These are phyloP conservation scores for Aix galericulata DNA, from an alignment of 2,113 vertebrate genomes.

Conservation along the genomic window DNA sequence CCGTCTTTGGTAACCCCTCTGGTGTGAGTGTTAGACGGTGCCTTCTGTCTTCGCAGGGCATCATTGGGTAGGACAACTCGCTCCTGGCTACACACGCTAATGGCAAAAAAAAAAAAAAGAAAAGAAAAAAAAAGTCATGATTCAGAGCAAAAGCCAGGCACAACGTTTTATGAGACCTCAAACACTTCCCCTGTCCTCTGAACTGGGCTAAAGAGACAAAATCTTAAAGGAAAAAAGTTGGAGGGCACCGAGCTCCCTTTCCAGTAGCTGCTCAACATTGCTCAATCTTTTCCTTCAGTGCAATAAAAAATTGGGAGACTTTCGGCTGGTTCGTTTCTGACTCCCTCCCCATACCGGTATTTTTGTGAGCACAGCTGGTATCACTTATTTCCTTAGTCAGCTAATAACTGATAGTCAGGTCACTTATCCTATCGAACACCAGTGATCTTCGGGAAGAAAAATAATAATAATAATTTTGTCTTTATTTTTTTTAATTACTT, in stretches of 20 bases:
- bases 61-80: not conserved
- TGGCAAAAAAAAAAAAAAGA: not conserved
- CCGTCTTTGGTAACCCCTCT: not conserved
- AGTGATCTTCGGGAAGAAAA: not conserved
- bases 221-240: not conserved
- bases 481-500: not conserved
- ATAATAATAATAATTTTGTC: not conserved
- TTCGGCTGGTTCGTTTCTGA: not conserved
- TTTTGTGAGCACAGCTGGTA: rapidly evolving
- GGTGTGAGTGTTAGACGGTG: not conserved
- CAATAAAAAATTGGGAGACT: not conserved
- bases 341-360: not conserved
- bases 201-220: not conserved
- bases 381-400: rapidly evolving
- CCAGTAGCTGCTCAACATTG: not conserved
- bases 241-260: not conserved
- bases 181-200: not conserved
- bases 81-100: not conserved
- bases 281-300: not conserved
- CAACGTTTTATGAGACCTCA: not conserved
- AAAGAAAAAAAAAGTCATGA: not conserved
- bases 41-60: not conserved
- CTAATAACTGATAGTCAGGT: too few relatives aligned
- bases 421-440: not conserved
- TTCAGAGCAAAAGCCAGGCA: not conserved